A percentile compares a stretch with the other conserved stretches of the same genome.
Evolutionary conservation across 1,140 invertebrate species (phyloP).

Genomic region (Coelopa frigida): DNA sequence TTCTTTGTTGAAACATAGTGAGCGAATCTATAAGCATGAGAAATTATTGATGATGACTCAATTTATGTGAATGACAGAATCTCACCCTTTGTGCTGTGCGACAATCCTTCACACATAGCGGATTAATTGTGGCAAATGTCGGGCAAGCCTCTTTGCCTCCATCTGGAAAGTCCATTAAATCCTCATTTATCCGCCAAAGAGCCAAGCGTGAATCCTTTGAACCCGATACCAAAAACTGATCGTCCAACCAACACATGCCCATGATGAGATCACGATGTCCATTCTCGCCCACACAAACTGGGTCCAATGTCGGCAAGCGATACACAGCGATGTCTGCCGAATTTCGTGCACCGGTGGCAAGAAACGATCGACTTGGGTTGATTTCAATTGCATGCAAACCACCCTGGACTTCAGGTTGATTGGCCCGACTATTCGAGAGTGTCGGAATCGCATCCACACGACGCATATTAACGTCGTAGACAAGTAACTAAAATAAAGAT

Average conservation of each 20-base stretch:
- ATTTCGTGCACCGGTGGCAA: slow-evolving; percentile 89
- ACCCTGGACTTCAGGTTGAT: slow-evolving; percentile 61
- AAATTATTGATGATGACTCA: too few relatives aligned
- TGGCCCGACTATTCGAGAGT: slow-evolving; percentile 52
- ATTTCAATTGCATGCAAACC: slow-evolving; percentile 91
- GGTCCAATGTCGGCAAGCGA: slow-evolving; percentile 85
- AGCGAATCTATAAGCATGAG: slow-evolving; percentile 58
- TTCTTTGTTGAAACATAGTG: slow-evolving; percentile 77
- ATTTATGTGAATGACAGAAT: too few relatives aligned
- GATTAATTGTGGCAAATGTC: slow-evolving; percentile 56
- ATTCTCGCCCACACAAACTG: slow-evolving; percentile 86
- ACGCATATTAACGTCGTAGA: slow-evolving; percentile 72
- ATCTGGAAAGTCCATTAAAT: slow-evolving; percentile 51
- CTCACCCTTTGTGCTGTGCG: slow-evolving; percentile 51
- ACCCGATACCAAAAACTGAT: slow-evolving; percentile 89
- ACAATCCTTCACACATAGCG: slow-evolving; percentile 70
- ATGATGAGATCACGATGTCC: slow-evolving; percentile 93
- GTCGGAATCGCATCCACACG: slow-evolving; percentile 80
- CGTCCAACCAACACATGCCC: slow-evolving; percentile 93
- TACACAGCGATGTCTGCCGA: slow-evolving; percentile 92
- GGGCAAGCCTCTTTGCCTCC: slow-evolving; percentile 48
- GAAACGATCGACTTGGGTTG: slow-evolving; percentile 82
- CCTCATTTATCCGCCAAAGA: slow-evolving; percentile 64
- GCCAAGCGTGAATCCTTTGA: slow-evolving; percentile 83
- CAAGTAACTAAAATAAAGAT: slow-evolving; percentile 57